Evolutionary conservation across 2,113 vertebrate genomes (phyloP).

Genomic region (Craseonycteris thonglongyai): DNA sequence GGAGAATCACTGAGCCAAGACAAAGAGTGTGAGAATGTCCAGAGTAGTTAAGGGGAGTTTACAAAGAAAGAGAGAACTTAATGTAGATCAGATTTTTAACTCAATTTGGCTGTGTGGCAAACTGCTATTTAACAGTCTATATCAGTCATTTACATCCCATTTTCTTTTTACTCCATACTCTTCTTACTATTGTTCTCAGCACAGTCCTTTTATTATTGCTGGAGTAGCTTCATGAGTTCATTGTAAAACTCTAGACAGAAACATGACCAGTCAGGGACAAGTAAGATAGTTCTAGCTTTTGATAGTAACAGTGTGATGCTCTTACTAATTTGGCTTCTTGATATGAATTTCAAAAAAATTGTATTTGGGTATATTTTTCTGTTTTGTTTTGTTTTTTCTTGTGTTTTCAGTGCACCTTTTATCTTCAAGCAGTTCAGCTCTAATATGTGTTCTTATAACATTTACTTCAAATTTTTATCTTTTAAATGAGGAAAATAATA

Average conservation of each 20-base stretch:
- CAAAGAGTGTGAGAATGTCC: background rate
- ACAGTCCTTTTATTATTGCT: background rate
- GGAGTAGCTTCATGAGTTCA: background rate
- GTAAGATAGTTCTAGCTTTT: slow-evolving; percentile 13
- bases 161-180: background rate
- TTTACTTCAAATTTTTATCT: slow-evolving; percentile 48
- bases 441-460: slow-evolving; percentile 26
- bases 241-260: background rate
- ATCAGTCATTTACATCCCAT: background rate
- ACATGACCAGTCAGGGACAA: background rate
- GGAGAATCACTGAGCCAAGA: background rate
- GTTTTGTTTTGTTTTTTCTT: slow-evolving; percentile 7
- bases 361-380: background rate
- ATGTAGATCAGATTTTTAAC: background rate
- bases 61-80: slow-evolving; percentile 8
- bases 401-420: slow-evolving; percentile 20
- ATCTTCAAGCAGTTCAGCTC: slow-evolving; percentile 17
- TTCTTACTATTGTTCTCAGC: background rate
- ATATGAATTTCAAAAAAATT: background rate
- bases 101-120: background rate
- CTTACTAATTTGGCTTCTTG: slow-evolving; percentile 12
- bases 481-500: slow-evolving; percentile 52
- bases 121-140: background rate
- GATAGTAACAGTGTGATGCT: background rate
- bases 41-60: background rate